These are phyloP conservation scores for Scaptomyza hsui DNA, from an alignment of 1,140 invertebrate species.

Conservation along the genomic window DNA sequence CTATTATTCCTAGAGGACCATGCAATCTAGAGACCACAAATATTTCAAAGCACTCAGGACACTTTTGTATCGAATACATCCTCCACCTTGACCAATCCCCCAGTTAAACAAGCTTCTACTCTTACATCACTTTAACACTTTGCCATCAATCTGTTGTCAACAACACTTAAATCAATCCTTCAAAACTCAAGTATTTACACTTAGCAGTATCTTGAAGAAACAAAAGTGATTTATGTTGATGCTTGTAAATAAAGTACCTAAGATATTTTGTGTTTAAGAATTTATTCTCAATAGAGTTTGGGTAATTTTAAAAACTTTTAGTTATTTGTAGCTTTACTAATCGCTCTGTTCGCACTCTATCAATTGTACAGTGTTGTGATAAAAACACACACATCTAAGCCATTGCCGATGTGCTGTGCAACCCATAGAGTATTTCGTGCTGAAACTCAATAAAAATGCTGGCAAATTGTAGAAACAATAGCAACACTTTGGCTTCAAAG, in stretches of 20 bases:
- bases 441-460: conserved; percentile 28
- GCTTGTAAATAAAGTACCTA: neutral
- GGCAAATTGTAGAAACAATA: conserved; percentile 51
- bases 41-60: too few relatives aligned
- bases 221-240: neutral
- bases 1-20: too few relatives aligned
- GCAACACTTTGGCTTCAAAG: conserved; percentile 63
- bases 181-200: neutral
- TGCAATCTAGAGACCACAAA: too few relatives aligned
- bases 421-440: neutral
- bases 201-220: neutral
- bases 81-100: neutral
- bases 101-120: neutral
- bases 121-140: neutral
- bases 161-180: too few relatives aligned
- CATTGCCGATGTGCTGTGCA: neutral
- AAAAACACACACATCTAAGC: conserved; percentile 14
- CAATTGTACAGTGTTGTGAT: neutral
- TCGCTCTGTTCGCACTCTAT: neutral
- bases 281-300: neutral
- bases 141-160: neutral
- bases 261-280: neutral
- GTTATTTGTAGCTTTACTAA: neutral
- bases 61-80: too few relatives aligned
- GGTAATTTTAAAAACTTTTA: neutral